A percentile compares a stretch with the other conserved stretches of the same genome.
phyloP scores from a whole-genome alignment of 2,113 vertebrate genomes.

The Myrmecophaga tridactyla region DNA sequence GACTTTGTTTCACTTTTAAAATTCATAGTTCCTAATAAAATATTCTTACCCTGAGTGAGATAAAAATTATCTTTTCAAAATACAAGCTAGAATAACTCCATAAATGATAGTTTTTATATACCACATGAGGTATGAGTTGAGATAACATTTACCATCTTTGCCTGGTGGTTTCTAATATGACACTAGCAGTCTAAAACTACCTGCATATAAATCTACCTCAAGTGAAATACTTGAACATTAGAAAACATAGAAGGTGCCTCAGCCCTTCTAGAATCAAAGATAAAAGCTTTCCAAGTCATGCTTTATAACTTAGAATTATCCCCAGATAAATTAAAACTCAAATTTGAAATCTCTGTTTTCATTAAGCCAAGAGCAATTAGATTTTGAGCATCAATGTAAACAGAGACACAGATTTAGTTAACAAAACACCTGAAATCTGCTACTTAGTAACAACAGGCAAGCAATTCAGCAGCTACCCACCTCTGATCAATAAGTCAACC shows the following conservation, averaged over 20 bases:
- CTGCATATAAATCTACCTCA: neutral
- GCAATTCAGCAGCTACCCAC: neutral
- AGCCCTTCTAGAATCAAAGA: neutral
- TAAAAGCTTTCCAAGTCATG: neutral
- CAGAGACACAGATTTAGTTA: neutral
- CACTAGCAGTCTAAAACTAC: neutral
- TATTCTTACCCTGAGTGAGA: neutral
- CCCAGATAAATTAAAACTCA: neutral
- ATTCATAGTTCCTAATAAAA: neutral
- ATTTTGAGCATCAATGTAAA: neutral
- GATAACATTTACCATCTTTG: neutral
- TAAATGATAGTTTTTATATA: neutral
- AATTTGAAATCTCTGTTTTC: neutral
- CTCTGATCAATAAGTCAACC: neutral
- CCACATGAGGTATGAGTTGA: neutral
- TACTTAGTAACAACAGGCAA: neutral
- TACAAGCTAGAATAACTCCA: neutral
- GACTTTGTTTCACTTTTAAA: neutral
- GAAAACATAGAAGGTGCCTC: neutral
- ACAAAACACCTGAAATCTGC: neutral
- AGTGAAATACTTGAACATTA: neutral
- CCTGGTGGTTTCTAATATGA: neutral
- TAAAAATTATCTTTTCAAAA: constrained; percentile 34
- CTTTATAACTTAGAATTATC: neutral
- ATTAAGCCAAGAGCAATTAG: neutral